Evolutionary conservation across 2,888 invertebrate species (phyloP), one percentile per base, ranked within the genome.

Genomic region (Ophion obscuratus): DNA sequence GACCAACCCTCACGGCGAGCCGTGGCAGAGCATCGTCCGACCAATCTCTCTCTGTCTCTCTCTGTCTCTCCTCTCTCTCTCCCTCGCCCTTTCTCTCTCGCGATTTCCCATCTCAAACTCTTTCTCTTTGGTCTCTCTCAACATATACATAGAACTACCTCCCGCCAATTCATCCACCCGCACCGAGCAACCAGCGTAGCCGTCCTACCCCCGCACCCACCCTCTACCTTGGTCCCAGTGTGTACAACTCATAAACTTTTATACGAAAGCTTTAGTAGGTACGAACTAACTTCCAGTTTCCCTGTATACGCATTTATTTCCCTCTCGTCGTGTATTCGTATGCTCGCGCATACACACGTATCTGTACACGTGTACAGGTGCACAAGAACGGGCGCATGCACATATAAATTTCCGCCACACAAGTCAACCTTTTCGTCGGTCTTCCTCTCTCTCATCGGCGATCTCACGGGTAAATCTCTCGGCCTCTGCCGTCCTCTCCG

Each of bases 181-280:
- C 67, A 74, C 81, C 84, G 74, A 82, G 62, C 84, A 82, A 84
- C 88, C 83, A 85, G 87, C 89, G 88, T 87, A 87, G 81, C 88
- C 88, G 86, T 84, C 90, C 89, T 89, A 91, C 89, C 91, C 88
- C 89, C 89, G 88, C 89, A 85, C 89, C 88, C 87, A 84, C 89
- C 87, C 87, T 31, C 70, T 40, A n/a, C 24, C 74, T 62, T 73
- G 80, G 70, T 66, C 53, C 77, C 80, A 44, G 75, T 67, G 68
- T 85, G 86, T 86, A 83, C 79, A 87, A 88, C 92, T 93, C 92
- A 91, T 93, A 92, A 92, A 92, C 93, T 93, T 92, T 92, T 92
- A 90, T 92, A 89, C 89, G 88, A 88, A 75, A 89, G 92, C 91
- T 92, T 92, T 91, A 91, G 92, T 91, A 92, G 90, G 91, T 92